Conservation (phyloP, 2,888 invertebrate species). For the Agelastica alni region DNA sequence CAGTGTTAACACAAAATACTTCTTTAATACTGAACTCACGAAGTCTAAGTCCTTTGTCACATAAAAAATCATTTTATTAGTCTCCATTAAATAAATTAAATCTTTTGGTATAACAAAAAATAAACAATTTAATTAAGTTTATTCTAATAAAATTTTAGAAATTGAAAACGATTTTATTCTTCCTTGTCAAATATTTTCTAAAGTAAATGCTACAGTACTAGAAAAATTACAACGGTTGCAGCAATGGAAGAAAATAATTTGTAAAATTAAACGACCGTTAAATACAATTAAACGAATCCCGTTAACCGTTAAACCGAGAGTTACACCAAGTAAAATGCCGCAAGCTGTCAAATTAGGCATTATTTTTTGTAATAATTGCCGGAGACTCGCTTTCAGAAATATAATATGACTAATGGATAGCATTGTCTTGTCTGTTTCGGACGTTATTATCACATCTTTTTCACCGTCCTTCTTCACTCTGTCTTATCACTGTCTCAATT, state of each 20-base stretch:
- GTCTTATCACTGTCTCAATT: constrained; percentile 23
- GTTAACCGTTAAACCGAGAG: constrained; percentile 19
- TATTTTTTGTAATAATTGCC: constrained; percentile 26
- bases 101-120: too few species aligned
- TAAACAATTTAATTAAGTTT: too few species aligned
- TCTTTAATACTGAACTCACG: too few species aligned
- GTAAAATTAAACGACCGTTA: constrained; percentile 24
- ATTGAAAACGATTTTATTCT: too few species aligned
- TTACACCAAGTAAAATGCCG: constrained; percentile 16
- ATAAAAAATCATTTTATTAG: too few species aligned
- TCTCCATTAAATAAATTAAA: too few species aligned
- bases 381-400: constrained; percentile 18
- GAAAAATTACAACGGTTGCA: constrained; percentile 10
- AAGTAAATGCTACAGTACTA: background rate
- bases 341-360: constrained; percentile 22
- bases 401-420: constrained; percentile 24
- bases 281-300: constrained; percentile 25
- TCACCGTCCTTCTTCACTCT: constrained; percentile 10
- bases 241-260: constrained; percentile 22
- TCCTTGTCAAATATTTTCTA: too few species aligned
- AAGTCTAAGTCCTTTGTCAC: too few species aligned
- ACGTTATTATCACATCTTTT: constrained; percentile 21
- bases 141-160: too few species aligned
- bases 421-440: constrained; percentile 20
- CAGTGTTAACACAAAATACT: too few species aligned